Conservation (phyloP, 2,888 invertebrate genomes). For the Dichetophora obliterata region DNA sequence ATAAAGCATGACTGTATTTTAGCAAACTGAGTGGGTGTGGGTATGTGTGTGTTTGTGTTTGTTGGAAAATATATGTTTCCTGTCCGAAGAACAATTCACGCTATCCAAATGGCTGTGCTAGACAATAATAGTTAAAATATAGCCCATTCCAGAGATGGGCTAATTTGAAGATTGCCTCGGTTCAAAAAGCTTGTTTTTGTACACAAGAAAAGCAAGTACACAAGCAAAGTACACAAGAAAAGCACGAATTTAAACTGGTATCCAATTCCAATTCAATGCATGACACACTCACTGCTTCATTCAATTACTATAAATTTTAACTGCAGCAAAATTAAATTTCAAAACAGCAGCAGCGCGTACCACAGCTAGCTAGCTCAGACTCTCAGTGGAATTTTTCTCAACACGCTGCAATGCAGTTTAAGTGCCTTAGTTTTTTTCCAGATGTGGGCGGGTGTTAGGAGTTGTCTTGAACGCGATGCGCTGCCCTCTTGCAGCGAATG, state of each 20-base stretch:
- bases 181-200: neutral
- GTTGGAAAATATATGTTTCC: neutral
- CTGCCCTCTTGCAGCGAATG: neutral
- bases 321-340: conserved; percentile 10
- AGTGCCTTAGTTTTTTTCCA: neutral
- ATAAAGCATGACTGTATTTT: too few relatives aligned
- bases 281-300: too few relatives aligned
- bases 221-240: neutral
- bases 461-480: neutral
- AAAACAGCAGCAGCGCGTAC: neutral
- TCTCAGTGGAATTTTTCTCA: neutral
- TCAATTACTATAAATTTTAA: neutral
- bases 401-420: neutral
- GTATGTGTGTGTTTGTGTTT: neutral
- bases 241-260: too few relatives aligned
- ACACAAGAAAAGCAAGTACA: neutral
- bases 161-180: too few relatives aligned
- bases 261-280: too few relatives aligned
- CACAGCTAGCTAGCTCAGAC: neutral
- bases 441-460: neutral
- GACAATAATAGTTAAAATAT: neutral
- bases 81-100: neutral
- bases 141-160: too few relatives aligned
- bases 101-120: neutral
- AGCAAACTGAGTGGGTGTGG: neutral